These are phyloP conservation scores for Oryzias javanicus DNA, from an alignment of 2,113 vertebrate genomes.

Conservation along the genomic window DNA sequence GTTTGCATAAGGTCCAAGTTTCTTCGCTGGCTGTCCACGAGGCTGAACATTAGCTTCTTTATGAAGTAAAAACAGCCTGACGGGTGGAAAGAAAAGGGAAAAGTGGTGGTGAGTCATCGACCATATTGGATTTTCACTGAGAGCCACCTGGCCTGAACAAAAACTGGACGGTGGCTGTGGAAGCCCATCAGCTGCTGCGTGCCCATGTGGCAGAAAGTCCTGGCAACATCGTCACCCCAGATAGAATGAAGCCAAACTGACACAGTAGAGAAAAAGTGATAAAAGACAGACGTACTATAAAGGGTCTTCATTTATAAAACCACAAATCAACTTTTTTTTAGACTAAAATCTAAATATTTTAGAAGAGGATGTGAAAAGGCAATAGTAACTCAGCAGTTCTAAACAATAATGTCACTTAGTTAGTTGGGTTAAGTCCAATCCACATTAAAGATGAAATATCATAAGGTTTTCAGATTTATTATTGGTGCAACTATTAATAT, in stretches of 20 bases:
- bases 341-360: too few relatives aligned
- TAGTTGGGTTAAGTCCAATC: not conserved
- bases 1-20: conserved; percentile 80
- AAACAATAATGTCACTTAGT: not conserved
- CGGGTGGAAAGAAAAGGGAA: conserved; percentile 9
- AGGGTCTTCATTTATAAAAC: not conserved
- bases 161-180: conserved; percentile 28
- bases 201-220: conserved; percentile 22
- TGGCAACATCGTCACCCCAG: conserved; percentile 18
- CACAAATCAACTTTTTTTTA: too few relatives aligned
- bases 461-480: not conserved
- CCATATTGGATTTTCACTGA: conserved; percentile 22
- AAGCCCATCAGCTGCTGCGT: conserved; percentile 18
- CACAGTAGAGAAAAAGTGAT: not conserved
- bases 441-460: not conserved
- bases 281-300: not conserved
- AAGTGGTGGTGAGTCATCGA: conserved; percentile 43
- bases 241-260: conserved; percentile 14
- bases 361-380: too few relatives aligned
- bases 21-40: conserved; percentile 69
- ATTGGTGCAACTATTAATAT: not conserved
- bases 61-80: conserved; percentile 39
- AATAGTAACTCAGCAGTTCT: too few relatives aligned
- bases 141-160: conserved; percentile 18
- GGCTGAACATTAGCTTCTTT: conserved; percentile 83